Conservation (phyloP, 2,888 invertebrate genomes). For the Orthosia incerta region DNA sequence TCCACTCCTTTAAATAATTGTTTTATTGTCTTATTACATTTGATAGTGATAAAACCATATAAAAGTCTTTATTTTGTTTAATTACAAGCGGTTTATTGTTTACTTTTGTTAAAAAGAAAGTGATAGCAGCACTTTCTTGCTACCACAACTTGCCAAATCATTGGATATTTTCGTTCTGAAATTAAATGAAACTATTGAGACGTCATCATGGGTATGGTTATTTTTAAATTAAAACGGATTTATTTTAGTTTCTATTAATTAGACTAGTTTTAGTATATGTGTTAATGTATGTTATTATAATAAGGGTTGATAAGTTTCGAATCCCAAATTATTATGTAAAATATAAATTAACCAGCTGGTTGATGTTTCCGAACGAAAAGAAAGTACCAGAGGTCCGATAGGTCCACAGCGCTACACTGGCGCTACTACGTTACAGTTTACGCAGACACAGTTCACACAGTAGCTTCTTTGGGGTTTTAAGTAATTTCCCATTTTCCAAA, state of each 20-base stretch:
- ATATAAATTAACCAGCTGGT: neutral
- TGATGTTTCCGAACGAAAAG: constrained; percentile 29
- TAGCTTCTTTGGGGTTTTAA: neutral
- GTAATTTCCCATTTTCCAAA: neutral
- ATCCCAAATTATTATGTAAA: neutral
- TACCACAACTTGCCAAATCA: constrained; percentile 81
- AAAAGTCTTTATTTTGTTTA: constrained; percentile 17
- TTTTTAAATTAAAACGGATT: neutral
- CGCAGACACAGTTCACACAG: constrained; percentile 4
- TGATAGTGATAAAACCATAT: constrained; percentile 7
- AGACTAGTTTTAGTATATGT: too few relatives aligned
- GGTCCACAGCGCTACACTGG: too few relatives aligned
- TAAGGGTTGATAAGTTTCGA: neutral
- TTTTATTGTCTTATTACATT: constrained; percentile 45
- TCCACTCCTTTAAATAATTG: constrained; percentile 33
- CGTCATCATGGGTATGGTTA: constrained; percentile 35
- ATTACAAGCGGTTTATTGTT: constrained; percentile 52
- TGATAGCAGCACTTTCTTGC: constrained; percentile 58
- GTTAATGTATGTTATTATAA: too few relatives aligned
- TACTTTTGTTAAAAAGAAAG: constrained; percentile 65
- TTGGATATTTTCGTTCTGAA: constrained; percentile 68
- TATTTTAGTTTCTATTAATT: neutral
- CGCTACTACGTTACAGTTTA: constrained; percentile 1
- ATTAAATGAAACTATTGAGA: constrained; percentile 34
- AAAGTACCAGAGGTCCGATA: too few relatives aligned